Evolutionary conservation across 2,888 invertebrate genomes (phyloP).

Genomic region (Melanotus villosus): DNA sequence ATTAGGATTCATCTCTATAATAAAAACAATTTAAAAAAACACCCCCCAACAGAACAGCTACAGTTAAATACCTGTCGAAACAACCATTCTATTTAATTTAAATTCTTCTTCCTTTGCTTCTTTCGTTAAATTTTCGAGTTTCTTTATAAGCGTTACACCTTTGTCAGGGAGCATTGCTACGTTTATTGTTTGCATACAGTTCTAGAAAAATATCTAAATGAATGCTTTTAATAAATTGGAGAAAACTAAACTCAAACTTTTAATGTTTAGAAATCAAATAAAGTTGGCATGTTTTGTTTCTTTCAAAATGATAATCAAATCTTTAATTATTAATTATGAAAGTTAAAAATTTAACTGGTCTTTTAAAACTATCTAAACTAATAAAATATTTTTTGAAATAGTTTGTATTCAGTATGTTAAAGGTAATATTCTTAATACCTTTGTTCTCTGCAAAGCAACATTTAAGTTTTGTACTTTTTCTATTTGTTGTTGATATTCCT

Average conservation of each 20-base stretch:
- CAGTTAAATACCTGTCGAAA: constrained; percentile 60
- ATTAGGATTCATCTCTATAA: not conserved
- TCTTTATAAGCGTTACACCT: constrained; percentile 72
- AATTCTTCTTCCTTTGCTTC: constrained; percentile 69
- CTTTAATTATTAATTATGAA: too few species aligned
- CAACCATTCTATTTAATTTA: constrained; percentile 70
- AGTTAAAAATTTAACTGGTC: too few species aligned
- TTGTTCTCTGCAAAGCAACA: not conserved
- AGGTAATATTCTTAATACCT: not conserved
- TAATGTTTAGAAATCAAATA: too few species aligned
- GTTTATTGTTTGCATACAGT: constrained; percentile 58
- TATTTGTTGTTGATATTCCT: constrained; percentile 34
- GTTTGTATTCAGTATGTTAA: too few species aligned
- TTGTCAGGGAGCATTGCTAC: constrained; percentile 73
- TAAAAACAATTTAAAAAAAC: not conserved
- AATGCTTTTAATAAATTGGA: not conserved
- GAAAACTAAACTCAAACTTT: too few species aligned
- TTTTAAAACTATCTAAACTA: too few species aligned
- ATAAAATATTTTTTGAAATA: too few species aligned
- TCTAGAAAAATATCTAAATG: constrained; percentile 39
- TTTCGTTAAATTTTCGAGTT: constrained; percentile 68
- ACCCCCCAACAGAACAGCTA: not conserved
- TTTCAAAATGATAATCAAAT: too few species aligned
- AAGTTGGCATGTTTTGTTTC: too few species aligned
- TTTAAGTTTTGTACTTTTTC: constrained; percentile 1